These are phyloP conservation scores for Bembecia ichneumoniformis DNA, from an alignment of 2,888 invertebrate species.

Conservation along the genomic window DNA sequence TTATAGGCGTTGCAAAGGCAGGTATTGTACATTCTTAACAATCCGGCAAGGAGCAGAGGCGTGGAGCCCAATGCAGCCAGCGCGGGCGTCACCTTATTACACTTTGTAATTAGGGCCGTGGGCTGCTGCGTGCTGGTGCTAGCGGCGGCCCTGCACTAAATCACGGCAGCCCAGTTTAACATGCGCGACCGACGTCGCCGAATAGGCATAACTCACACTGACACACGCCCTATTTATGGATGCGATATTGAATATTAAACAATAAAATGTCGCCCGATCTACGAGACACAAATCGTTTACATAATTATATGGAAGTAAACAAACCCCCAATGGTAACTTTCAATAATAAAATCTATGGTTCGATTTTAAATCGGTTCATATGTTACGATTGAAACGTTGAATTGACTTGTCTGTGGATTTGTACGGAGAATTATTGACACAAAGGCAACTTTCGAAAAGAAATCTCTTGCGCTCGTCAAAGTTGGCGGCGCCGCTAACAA, in stretches of 20 bases:
- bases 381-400: background rate
- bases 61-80: conserved; percentile 24
- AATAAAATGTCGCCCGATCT: conserved; percentile 28
- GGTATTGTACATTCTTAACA: conserved; percentile 2
- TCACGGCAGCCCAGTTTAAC: conserved; percentile 49
- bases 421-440: conserved; percentile 1
- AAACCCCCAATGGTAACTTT: conserved; percentile 23
- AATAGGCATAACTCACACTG: conserved; percentile 35
- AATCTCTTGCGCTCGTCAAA: conserved; percentile 23
- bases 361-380: background rate
- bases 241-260: conserved; percentile 59
- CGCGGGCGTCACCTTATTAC: conserved; percentile 48
- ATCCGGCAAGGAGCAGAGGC: conserved; percentile 18
- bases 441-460: conserved; percentile 16
- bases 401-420: no score
- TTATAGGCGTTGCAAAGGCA: background rate
- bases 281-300: conserved; percentile 15
- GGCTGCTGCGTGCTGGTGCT: conserved; percentile 39
- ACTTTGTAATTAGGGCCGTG: conserved; percentile 66
- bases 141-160: conserved; percentile 55
- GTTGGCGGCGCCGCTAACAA: conserved; percentile 33
- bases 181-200: conserved; percentile 40
- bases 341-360: background rate
- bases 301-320: conserved; percentile 39
- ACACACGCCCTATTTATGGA: conserved; percentile 39